Percentiles rank a stretch among this genome's conserved stretches.
Evolutionary conservation across 2,888 invertebrate species (phyloP).

Genomic region (Cloeon dipterum): DNA sequence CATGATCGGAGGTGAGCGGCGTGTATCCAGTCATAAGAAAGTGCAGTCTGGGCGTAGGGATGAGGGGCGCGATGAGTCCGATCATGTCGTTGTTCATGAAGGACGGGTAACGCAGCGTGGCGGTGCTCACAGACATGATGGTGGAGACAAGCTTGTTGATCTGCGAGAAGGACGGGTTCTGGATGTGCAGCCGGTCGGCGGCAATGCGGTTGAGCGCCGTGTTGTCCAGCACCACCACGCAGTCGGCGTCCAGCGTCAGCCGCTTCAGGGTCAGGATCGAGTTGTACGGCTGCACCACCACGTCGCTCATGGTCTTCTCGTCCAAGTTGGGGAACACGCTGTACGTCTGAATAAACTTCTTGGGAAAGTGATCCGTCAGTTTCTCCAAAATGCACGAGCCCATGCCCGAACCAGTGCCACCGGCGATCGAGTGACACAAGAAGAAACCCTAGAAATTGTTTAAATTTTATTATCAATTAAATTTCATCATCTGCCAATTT

Average conservation of each 20-base stretch:
- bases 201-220: constrained; percentile 89
- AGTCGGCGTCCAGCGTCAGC: constrained; percentile 86
- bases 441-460: constrained; percentile 61
- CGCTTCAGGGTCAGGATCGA: constrained; percentile 84
- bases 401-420: constrained; percentile 98
- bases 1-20: constrained; percentile 75
- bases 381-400: constrained; percentile 86
- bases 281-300: constrained; percentile 92
- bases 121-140: constrained; percentile 96
- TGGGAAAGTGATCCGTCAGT: constrained; percentile 81
- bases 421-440: constrained; percentile 95
- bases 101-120: constrained; percentile 87
- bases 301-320: constrained; percentile 65
- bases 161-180: constrained; percentile 90
- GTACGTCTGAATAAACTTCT: constrained; percentile 93
- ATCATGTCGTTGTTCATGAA: constrained; percentile 98
- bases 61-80: constrained; percentile 81
- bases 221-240: constrained; percentile 92
- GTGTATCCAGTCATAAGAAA: constrained; percentile 98
- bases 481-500: no score
- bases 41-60: constrained; percentile 92
- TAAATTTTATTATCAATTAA: constrained; percentile 1
- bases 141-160: constrained; percentile 94
- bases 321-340: constrained; percentile 97
- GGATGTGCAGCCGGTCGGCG: constrained; percentile 77